These are phyloP conservation scores for Silvanus unidentatus DNA, from an alignment of 2,888 invertebrate genomes.

Conservation along the genomic window DNA sequence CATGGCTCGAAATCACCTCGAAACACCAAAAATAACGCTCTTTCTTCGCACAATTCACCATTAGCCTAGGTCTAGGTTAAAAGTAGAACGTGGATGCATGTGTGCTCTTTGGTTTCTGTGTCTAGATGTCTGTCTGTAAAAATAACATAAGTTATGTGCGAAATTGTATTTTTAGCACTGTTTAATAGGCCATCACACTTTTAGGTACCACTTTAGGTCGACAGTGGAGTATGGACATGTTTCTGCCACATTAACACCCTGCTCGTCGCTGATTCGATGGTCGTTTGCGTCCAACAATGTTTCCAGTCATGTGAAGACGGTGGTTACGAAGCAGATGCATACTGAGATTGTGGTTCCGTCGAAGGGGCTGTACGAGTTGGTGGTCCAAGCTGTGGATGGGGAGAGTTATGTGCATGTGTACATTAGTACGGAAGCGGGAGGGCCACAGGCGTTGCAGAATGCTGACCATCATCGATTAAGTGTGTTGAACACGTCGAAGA, in stretches of 20 bases:
- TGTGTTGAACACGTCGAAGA: slow-evolving; percentile 32
- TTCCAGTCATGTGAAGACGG: slow-evolving; percentile 1
- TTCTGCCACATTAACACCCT: slow-evolving; percentile 28
- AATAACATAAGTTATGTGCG: not conserved
- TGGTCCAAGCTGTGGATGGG: slow-evolving; percentile 24
- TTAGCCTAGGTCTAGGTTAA: slow-evolving; percentile 13
- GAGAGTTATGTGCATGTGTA: slow-evolving; percentile 39
- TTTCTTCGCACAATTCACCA: too few species aligned
- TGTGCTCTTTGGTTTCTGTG: slow-evolving; percentile 8
- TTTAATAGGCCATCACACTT: slow-evolving; percentile 8
- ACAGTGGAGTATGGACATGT: slow-evolving; percentile 21
- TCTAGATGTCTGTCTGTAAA: slow-evolving; percentile 8
- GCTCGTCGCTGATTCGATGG: slow-evolving; percentile 31
- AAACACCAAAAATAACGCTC: too few species aligned
- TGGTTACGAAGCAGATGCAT: not conserved
- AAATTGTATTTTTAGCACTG: not conserved
- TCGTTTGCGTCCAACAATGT: slow-evolving; percentile 10
- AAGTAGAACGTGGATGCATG: slow-evolving; percentile 7
- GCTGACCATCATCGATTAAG: slow-evolving; percentile 26
- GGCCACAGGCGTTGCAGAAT: slow-evolving; percentile 35
- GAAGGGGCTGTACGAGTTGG: slow-evolving; percentile 24
- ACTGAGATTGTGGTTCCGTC: slow-evolving; percentile 22
- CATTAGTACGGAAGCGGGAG: slow-evolving; percentile 40
- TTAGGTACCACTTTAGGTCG: slow-evolving; percentile 27
- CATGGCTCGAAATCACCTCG: too few species aligned